These are phyloP conservation scores for Phyllostomus hastatus DNA, from an alignment of 2,113 vertebrate genomes.

Conservation along the genomic window DNA sequence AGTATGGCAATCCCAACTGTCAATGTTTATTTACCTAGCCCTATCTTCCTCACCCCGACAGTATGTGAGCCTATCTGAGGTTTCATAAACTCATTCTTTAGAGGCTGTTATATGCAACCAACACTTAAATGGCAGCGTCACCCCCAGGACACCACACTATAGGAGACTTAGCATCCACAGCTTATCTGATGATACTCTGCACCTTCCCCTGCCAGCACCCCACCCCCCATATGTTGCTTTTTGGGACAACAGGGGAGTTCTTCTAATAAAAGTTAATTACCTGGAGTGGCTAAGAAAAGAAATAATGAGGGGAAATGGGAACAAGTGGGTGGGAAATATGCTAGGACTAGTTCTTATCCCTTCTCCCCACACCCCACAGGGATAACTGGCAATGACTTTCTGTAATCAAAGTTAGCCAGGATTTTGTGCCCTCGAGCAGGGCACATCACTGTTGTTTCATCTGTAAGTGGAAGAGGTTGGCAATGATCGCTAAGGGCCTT, in stretches of 20 bases:
- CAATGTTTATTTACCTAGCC: neutral
- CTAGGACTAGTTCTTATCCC: neutral
- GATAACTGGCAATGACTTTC: constrained; percentile 2
- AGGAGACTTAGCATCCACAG: neutral
- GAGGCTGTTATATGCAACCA: neutral
- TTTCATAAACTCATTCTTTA: neutral
- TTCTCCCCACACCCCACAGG: neutral
- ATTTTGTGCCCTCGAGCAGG: neutral
- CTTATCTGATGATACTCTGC: neutral
- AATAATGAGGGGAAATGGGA: neutral
- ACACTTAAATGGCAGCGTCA: neutral
- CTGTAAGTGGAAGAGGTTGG: neutral
- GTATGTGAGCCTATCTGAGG: neutral
- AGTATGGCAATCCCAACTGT: neutral
- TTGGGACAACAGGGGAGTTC: neutral
- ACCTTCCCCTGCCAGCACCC: neutral
- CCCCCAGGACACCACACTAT: neutral
- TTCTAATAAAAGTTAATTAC: constrained; percentile 18
- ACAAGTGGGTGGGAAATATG: neutral
- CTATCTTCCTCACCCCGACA: neutral
- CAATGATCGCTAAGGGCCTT: neutral
- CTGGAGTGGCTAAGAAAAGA: neutral
- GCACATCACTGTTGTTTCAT: neutral
- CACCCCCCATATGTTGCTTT: neutral
- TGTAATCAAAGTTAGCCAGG: neutral